These are phyloP conservation scores for Eupithecia centaureata DNA, from an alignment of 2,888 invertebrate genomes.

Conservation along the genomic window DNA sequence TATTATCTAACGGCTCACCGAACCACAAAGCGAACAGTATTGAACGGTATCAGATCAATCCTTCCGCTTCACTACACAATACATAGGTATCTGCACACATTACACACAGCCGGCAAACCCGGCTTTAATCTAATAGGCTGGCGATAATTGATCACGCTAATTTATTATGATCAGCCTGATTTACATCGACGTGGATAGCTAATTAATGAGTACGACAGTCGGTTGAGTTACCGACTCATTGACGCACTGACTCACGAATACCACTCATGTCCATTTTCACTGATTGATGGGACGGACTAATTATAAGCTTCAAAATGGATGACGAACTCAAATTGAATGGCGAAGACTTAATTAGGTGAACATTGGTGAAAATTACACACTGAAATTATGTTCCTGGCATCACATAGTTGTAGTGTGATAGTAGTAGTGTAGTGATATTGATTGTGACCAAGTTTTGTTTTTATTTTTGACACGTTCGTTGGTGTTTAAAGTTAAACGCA, in stretches of 20 bases:
- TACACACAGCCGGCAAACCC: background rate
- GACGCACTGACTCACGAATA: background rate
- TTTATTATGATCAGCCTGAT: background rate
- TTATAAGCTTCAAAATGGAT: background rate
- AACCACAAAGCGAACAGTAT: no score
- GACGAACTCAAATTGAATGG: background rate
- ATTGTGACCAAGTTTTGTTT: no score
- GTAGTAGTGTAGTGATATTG: no score
- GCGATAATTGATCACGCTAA: conserved; percentile 2
- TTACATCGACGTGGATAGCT: background rate
- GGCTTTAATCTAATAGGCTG: background rate
- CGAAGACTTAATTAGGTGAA: background rate
- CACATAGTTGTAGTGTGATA: no score
- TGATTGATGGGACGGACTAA: conserved; percentile 5
- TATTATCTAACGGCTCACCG: no score
- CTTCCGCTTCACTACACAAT: background rate
- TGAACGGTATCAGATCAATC: background rate
- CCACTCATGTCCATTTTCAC: background rate
- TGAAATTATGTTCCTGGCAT: background rate
- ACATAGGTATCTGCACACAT: background rate
- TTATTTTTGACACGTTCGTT: no score
- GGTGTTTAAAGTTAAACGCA: no score
- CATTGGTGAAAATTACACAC: background rate
- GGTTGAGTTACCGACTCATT: background rate
- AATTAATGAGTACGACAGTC: conserved; percentile 1